Evolutionary conservation across 2,113 vertebrate species (phyloP), one percentile per base, ranked within the genome.

Genomic region (Anolis sagrei): DNA sequence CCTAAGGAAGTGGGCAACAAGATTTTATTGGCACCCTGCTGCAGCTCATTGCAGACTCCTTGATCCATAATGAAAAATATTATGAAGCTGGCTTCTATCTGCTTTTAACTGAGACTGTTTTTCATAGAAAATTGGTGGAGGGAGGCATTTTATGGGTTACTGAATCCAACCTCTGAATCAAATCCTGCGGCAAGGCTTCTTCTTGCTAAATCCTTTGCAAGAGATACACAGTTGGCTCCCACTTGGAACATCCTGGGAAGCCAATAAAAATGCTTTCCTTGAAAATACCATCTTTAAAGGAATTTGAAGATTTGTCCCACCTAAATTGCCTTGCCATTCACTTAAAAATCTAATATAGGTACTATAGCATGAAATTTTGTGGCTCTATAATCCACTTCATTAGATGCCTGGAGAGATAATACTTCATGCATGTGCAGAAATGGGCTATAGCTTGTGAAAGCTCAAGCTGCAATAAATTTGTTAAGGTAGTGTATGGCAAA

Each of bases 31-130:
- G 81, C 68, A 68, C 74, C 0, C 2, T 74, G 90, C 91, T 86
- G 87, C 84, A 87, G 82, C 88, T 87, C 77, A 84, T 88, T 83
- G 81, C 89, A 91, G 92, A 86, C 79, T 58, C 79, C 87, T 88
- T 88, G 90, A 90, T 92, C 87, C 92, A 2, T 25, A 73, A 36
- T 83, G 64, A 54, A 62, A 48, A 70, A 19, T 25, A 13, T 85
- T 72, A 34, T 58, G 89, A 58, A 29, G 6, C 6, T 86, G 61
- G 69, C 91, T 93, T 89, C 82, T 3, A 44, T 74, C 61, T 29
- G 5, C 87, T 89, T 80, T 18, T 18, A 89, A 91, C 44, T 68
- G 64, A 44, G 58, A 76, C 51, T 0, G 0, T 39, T 89, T 90
- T 90, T 74, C 54, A 85, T 79, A 49, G 44, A 69, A 88, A 29